phyloP scores from a whole-genome alignment of 2,113 vertebrate species.

The Atherinomorus stipes region DNA sequence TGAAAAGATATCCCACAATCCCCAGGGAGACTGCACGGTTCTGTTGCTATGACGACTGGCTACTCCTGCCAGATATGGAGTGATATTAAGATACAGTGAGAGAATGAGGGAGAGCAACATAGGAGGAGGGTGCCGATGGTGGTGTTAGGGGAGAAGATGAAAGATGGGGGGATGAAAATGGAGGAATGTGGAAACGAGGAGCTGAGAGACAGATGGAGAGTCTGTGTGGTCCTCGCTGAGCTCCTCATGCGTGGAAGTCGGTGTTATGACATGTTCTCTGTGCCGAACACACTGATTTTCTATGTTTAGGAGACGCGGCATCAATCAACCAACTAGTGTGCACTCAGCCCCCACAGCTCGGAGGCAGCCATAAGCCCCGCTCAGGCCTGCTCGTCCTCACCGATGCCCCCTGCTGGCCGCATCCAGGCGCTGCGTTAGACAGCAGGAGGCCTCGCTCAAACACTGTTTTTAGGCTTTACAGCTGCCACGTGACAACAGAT shows the following conservation, averaged over 20 bases:
- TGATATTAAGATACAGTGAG: constrained; percentile 79
- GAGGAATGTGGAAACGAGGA: constrained; percentile 6
- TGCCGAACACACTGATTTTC: constrained; percentile 33
- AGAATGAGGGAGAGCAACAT: constrained; percentile 64
- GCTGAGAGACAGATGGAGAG: constrained; percentile 12
- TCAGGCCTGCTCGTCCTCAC: constrained; percentile 22
- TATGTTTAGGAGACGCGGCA: constrained; percentile 54
- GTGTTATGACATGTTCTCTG: constrained; percentile 26
- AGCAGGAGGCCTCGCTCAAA: constrained; percentile 31
- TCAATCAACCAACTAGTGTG: constrained; percentile 35
- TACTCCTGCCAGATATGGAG: constrained; percentile 83
- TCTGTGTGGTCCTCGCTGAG: neutral
- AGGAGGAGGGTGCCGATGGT: constrained; percentile 27
- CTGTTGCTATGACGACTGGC: constrained; percentile 86
- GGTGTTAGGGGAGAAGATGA: constrained; percentile 2
- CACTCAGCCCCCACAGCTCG: constrained; percentile 18
- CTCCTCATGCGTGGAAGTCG: neutral
- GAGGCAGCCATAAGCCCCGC: constrained; percentile 17
- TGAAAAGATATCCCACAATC: constrained; percentile 85
- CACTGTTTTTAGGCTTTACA: constrained; percentile 22
- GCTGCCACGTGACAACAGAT: neutral
- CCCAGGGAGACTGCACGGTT: constrained; percentile 81
- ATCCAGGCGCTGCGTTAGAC: constrained; percentile 12
- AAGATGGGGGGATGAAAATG: constrained; percentile 18
- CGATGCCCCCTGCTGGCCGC: constrained; percentile 65